Evolutionary conservation across 2,113 vertebrate genomes (phyloP).

Genomic region (Entomyzon cyanotis): DNA sequence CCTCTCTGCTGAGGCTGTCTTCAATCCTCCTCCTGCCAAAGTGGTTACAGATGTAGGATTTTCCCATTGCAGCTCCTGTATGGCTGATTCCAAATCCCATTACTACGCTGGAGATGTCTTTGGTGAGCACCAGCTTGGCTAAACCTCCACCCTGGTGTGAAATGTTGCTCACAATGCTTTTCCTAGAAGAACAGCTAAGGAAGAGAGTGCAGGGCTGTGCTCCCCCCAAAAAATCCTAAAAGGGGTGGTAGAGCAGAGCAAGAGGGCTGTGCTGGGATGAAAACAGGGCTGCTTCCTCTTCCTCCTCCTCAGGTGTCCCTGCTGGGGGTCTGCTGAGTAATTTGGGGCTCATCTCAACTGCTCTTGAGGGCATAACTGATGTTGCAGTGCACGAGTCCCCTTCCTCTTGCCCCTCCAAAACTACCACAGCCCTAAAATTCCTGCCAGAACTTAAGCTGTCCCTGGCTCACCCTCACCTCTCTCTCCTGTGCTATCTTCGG

Average conservation of each 20-base stretch:
- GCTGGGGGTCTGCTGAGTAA: not conserved
- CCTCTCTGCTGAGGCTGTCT: conserved; percentile 14
- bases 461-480: not conserved
- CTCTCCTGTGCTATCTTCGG: conserved; percentile 18
- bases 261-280: not conserved
- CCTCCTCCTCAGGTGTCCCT: not conserved
- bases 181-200: not conserved
- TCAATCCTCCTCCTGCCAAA: conserved; percentile 2
- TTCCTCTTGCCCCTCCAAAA: not conserved
- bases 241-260: not conserved
- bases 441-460: not conserved
- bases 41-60: conserved; percentile 24
- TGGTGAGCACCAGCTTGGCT: not conserved
- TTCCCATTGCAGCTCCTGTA: conserved; percentile 5
- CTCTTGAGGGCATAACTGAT: not conserved
- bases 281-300: not conserved
- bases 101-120: not conserved
- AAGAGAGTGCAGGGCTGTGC: not conserved
- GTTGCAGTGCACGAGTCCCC: not conserved
- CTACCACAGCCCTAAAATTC: not conserved
- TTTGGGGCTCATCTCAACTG: not conserved
- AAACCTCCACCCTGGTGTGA: not conserved
- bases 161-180: not conserved
- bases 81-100: not conserved
- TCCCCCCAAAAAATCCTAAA: not conserved